These are phyloP conservation scores for Anthophora plumipes DNA, from an alignment of 2,888 invertebrate genomes.

Conservation along the genomic window DNA sequence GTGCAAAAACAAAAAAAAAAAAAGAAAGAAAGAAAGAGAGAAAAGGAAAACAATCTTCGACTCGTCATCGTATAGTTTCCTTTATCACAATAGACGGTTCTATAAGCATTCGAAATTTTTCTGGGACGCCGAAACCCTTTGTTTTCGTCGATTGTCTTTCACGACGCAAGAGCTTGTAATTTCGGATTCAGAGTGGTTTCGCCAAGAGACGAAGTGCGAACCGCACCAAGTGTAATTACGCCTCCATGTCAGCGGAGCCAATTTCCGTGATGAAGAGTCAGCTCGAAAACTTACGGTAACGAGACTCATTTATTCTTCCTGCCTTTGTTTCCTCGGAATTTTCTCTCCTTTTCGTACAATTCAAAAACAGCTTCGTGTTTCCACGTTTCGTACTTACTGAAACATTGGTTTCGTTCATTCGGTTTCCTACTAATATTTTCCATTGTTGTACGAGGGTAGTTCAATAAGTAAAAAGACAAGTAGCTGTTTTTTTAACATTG, in stretches of 20 bases:
- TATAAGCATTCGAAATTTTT: constrained; percentile 1
- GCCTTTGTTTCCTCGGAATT: constrained; percentile 31
- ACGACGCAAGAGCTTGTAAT: constrained; percentile 22
- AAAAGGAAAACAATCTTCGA: neutral
- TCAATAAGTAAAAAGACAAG: too few species aligned
- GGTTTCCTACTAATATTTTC: too few species aligned
- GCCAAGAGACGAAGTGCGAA: neutral
- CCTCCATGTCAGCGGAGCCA: constrained; percentile 54
- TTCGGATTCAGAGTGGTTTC: constrained; percentile 36
- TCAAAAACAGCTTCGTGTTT: neutral
- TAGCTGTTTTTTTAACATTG: too few species aligned
- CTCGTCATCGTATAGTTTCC: neutral
- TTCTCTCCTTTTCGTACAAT: neutral
- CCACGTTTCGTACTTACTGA: neutral
- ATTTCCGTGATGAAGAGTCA: constrained; percentile 58
- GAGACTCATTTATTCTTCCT: constrained; percentile 62
- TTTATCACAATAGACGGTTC: neutral
- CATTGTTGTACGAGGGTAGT: too few species aligned
- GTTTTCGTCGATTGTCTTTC: constrained; percentile 41
- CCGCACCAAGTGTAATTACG: constrained; percentile 52
- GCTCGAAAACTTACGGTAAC: constrained; percentile 53
- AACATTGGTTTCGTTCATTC: neutral
- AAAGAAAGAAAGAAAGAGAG: too few species aligned
- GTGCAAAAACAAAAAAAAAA: too few species aligned
- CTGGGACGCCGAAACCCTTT: neutral